These are phyloP conservation scores for Sycophaga agraensis DNA, from an alignment of 1,140 invertebrate genomes.

Conservation along the genomic window DNA sequence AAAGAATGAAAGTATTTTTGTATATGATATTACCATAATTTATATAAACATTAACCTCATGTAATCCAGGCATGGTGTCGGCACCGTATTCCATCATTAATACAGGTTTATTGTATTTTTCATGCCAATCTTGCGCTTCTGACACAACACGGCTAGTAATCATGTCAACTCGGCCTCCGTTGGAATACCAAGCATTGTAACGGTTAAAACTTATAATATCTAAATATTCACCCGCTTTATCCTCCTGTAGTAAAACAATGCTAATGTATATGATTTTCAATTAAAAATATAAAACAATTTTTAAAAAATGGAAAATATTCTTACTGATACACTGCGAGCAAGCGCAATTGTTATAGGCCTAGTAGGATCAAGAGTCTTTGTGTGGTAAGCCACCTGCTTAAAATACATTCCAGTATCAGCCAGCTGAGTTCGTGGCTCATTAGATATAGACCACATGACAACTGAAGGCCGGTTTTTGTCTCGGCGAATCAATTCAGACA, in stretches of 20 bases:
- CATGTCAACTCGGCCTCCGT: slow-evolving; percentile 77
- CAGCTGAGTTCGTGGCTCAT: slow-evolving; percentile 80
- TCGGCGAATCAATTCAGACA: slow-evolving; percentile 82
- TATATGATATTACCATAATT: too few species aligned
- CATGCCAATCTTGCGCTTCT: slow-evolving; percentile 81
- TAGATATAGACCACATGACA: slow-evolving; percentile 95
- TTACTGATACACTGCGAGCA: slow-evolving; percentile 52
- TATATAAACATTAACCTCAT: slow-evolving; percentile 60
- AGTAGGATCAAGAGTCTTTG: slow-evolving; percentile 71
- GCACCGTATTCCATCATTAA: slow-evolving; percentile 95
- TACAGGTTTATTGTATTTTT: slow-evolving; percentile 84
- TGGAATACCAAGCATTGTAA: slow-evolving; percentile 92
- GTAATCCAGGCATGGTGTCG: slow-evolving; percentile 86
- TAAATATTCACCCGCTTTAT: slow-evolving; percentile 58
- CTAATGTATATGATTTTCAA: too few species aligned
- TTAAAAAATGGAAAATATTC: too few species aligned
- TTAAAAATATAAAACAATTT: slow-evolving; percentile 31
- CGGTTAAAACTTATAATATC: slow-evolving; percentile 94
- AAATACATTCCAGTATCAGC: slow-evolving; percentile 80
- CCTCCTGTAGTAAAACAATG: slow-evolving; percentile 40
- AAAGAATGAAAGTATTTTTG: too few species aligned
- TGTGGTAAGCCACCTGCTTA: slow-evolving; percentile 71
- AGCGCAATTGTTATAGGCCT: slow-evolving; percentile 78
- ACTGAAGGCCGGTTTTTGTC: slow-evolving; percentile 95
- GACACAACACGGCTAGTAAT: slow-evolving; percentile 71